Conservation (phyloP, 2,888 invertebrate genomes). For the Cataglyphis altisquamis region DNA sequence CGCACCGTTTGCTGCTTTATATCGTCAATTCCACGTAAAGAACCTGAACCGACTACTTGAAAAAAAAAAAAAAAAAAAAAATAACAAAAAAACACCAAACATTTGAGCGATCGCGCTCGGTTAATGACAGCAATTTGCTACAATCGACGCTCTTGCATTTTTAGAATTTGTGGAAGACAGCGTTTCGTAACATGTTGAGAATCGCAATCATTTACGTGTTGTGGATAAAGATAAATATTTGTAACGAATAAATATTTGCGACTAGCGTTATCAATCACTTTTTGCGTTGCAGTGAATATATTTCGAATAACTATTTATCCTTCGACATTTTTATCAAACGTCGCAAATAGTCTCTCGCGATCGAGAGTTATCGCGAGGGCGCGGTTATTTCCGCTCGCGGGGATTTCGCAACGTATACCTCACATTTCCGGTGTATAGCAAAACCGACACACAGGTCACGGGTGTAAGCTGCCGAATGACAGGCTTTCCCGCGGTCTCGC, state of each 20-base stretch:
- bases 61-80: slow-evolving; percentile 69
- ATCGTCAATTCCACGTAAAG: slow-evolving; percentile 60
- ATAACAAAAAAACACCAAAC: slow-evolving; percentile 76
- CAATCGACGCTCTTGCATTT: slow-evolving; percentile 42
- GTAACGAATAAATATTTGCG: background rate
- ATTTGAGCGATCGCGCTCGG: slow-evolving; percentile 62
- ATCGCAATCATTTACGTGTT: background rate
- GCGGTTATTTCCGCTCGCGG: slow-evolving; percentile 8
- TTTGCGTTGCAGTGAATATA: background rate
- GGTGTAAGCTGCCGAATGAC: slow-evolving; percentile 57
- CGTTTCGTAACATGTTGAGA: slow-evolving; percentile 46
- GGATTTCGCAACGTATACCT: slow-evolving; percentile 42
- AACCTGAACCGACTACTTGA: slow-evolving; percentile 52
- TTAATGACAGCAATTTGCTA: slow-evolving; percentile 75
- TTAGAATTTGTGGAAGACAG: slow-evolving; percentile 64
- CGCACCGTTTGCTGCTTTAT: background rate
- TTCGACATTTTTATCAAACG: background rate
- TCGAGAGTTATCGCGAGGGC: slow-evolving; percentile 13
- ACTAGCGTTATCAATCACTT: background rate
- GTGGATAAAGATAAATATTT: background rate
- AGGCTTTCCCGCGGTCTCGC: slow-evolving; percentile 58
- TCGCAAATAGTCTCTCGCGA: background rate
- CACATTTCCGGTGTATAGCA: slow-evolving; percentile 30
- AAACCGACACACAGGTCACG: slow-evolving; percentile 42
- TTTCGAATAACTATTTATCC: background rate